Base-by-base conservation (phyloP, 2,888 invertebrate species). In the Rhorus exstirpatorius region DNA sequence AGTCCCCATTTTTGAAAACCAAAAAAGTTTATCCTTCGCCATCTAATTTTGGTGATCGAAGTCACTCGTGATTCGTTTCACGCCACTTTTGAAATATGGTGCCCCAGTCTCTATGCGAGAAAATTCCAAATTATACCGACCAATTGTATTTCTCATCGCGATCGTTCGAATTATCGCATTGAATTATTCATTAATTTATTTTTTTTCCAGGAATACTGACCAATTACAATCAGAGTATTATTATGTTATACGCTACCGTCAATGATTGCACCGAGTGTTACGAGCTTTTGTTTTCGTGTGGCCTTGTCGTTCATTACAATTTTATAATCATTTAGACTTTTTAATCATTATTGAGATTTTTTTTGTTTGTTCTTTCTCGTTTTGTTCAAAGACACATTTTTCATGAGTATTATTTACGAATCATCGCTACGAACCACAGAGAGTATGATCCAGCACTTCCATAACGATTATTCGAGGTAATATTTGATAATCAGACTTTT, bases 371-470 rank as follows among this genome's bases (percentile, higher is more conserved):
- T 76, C 67, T 74, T 53, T 58, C n/a, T 41, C 31, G 31, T 77
- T 74, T 55, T 61, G 31, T 55, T 53, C 38, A 41, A 78, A 81
- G 82, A 76, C 58, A 44, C 82, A 83, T 79, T 75, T 67, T 38
- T 75, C 65, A 76, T 83, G 79, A 83, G 75, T 83, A 70, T 75
- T 71, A 71, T 65, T 71, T 67, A 31, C 75, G 71, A 75, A 60
- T 75, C 79, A 38, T 17, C 44, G 8, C 26, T 61, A 78, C 81
- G 68, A 78, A 58, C 31, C 8, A 35, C 58, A 24, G 67, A 70
- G 75, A 71, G 35, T 67, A 51, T 65, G 65, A 67, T 31, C 72
- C 78, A 44, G 41, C 61, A 44, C 60, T 71, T 60, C 65, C 67
- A 35, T 76, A 53, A 71, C n/a, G 51, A 60, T 71, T 79, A 6